These are phyloP conservation scores for Rhodeus uyekii DNA, from an alignment of 2,797 vertebrate species.

Conservation along the genomic window DNA sequence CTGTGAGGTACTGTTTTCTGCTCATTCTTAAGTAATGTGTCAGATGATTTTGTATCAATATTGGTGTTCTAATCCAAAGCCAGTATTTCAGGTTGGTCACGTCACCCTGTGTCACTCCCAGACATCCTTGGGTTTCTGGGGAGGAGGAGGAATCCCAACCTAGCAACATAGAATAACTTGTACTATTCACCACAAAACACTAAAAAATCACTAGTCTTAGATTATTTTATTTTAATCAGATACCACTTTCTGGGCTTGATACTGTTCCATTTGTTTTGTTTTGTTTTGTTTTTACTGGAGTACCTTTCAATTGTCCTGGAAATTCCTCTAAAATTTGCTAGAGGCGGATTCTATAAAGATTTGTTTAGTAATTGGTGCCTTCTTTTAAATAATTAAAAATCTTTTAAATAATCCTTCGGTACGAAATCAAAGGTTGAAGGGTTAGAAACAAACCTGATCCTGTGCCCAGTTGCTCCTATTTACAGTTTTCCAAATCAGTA, in stretches of 20 bases:
- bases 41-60: conserved; percentile 28
- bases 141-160: background rate
- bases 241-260: background rate
- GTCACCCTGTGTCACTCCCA: conserved; percentile 16
- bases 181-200: background rate
- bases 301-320: background rate
- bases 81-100: conserved; percentile 25
- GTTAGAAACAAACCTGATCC: background rate
- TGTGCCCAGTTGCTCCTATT: background rate
- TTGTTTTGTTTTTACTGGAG: conserved; percentile 1
- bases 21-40: conserved; percentile 16
- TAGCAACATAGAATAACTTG: conserved; percentile 8
- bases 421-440: background rate
- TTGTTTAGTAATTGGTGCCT: conserved; percentile 22
- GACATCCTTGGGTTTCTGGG: conserved; percentile 11
- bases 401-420: background rate
- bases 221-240: background rate
- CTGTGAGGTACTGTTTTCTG: conserved; percentile 26
- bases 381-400: background rate
- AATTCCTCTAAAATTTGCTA: background rate
- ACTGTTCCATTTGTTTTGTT: conserved; percentile 5
- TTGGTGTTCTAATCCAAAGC: conserved; percentile 32
- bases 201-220: background rate
- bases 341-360: conserved; percentile 24
- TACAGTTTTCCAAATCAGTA: conserved; percentile 3